Percentiles rank a stretch among this genome's conserved stretches.
Evolutionary conservation across 92 coral and sea anemone genomes (phyloP).

Genomic region (Epizoanthus stellaris): DNA sequence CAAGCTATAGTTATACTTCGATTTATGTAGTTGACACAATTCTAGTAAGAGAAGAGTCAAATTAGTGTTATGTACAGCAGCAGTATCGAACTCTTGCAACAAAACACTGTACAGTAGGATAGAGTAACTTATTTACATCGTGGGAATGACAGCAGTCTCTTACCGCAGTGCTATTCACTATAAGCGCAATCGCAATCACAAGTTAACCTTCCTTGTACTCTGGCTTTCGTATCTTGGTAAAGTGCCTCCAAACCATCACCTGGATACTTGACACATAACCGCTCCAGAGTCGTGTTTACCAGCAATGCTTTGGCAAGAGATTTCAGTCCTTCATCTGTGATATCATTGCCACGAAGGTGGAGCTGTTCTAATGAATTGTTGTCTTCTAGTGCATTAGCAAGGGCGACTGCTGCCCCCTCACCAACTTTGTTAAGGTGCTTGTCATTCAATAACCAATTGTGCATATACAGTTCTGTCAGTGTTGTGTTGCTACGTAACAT

Average conservation of each 20-base stretch:
- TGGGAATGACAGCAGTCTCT: too few relatives aligned
- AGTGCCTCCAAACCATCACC: not conserved
- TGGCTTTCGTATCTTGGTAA: not conserved
- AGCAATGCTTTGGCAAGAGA: not conserved
- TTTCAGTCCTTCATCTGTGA: constrained; percentile 4
- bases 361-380: not conserved
- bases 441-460: not conserved
- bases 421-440: not conserved
- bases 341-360: not conserved
- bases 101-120: too few relatives aligned
- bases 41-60: too few relatives aligned
- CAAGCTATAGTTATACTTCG: too few relatives aligned
- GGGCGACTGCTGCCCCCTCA: not conserved
- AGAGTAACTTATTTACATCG: too few relatives aligned
- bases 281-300: not conserved
- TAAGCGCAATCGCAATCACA: too few relatives aligned
- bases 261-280: not conserved
- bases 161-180: too few relatives aligned
- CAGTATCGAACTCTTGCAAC: too few relatives aligned
- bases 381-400: not conserved
- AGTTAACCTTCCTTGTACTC: not conserved
- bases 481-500: not conserved
- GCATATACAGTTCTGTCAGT: not conserved
- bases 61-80: too few relatives aligned
- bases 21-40: too few relatives aligned